These are phyloP conservation scores for Gryllus longicercus DNA, from an alignment of 2,888 invertebrate species.

Conservation along the genomic window DNA sequence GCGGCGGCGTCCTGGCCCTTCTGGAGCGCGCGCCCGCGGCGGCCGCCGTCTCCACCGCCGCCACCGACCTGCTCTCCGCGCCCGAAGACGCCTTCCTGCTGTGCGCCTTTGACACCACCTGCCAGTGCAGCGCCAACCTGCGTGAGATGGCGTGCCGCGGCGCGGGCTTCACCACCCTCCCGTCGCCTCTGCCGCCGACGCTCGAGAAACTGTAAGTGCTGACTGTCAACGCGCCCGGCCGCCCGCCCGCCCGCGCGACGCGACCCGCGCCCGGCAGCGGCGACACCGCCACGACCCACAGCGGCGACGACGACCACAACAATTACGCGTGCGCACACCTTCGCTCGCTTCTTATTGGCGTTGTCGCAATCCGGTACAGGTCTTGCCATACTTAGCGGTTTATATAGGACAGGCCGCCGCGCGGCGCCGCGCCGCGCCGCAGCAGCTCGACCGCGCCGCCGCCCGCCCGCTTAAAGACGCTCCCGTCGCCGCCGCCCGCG, in stretches of 20 bases:
- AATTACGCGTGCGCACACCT: neutral
- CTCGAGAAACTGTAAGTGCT: slow-evolving; percentile 44
- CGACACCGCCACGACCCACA: neutral
- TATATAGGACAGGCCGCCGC: neutral
- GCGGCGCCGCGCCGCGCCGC: neutral
- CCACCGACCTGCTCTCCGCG: slow-evolving; percentile 2
- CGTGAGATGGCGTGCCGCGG: slow-evolving; percentile 43
- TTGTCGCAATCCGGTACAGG: slow-evolving; percentile 10
- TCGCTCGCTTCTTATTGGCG: slow-evolving; percentile 1
- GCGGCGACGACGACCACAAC: neutral
- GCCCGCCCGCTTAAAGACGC: neutral
- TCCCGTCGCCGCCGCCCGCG: no score
- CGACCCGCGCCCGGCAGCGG: neutral
- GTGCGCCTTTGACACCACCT: slow-evolving; percentile 38
- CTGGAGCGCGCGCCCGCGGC: neutral
- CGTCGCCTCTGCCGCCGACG: slow-evolving; percentile 41
- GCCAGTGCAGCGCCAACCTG: slow-evolving; percentile 42
- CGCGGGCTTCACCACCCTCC: slow-evolving; percentile 43
- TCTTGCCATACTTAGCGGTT: slow-evolving; percentile 17
- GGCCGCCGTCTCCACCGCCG: neutral
- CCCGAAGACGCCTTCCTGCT: slow-evolving; percentile 17
- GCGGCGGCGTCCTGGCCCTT: neutral
- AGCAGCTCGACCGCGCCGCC: neutral
- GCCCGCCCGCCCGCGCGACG: neutral
- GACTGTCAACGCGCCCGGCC: neutral